A percentile compares a stretch with the other conserved stretches of the same genome.
Evolutionary conservation across 2,888 invertebrate genomes (phyloP).

Genomic region (Loripinus fragilis): DNA sequence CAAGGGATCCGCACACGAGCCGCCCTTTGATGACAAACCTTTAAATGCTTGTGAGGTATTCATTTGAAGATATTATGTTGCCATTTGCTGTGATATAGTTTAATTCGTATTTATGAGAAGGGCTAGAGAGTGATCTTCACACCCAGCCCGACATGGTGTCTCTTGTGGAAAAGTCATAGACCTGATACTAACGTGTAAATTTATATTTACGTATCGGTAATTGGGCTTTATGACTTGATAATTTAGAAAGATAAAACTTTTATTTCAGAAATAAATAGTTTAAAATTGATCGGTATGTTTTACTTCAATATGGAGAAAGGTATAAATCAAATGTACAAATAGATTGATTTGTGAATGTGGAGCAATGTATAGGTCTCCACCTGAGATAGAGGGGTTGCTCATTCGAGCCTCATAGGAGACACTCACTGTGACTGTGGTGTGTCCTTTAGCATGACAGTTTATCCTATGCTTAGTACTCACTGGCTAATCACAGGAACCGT

Average conservation of each 20-base stretch:
- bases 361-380: no score
- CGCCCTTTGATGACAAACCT: conserved; percentile 4
- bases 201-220: background rate
- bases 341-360: no score
- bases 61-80: conserved; percentile 1
- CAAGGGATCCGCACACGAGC: background rate
- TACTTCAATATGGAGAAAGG: background rate
- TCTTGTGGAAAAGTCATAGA: background rate
- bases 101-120: background rate
- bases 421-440: no score
- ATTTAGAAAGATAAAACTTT: conserved; percentile 2
- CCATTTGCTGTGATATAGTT: background rate
- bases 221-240: background rate
- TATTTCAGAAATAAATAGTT: background rate
- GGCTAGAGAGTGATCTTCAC: background rate
- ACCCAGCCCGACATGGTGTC: conserved; percentile 6
- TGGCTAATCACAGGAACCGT: no score
- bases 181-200: conserved; percentile 7
- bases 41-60: conserved; percentile 13
- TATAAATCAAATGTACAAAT: no score
- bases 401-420: no score
- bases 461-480: no score
- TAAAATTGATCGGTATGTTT: background rate
- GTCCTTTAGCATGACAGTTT: no score
- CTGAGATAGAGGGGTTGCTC: no score